Percentiles rank a stretch among this genome's conserved stretches.
Conservation (phyloP, 2,888 invertebrate genomes). For the Drepana falcataria region DNA sequence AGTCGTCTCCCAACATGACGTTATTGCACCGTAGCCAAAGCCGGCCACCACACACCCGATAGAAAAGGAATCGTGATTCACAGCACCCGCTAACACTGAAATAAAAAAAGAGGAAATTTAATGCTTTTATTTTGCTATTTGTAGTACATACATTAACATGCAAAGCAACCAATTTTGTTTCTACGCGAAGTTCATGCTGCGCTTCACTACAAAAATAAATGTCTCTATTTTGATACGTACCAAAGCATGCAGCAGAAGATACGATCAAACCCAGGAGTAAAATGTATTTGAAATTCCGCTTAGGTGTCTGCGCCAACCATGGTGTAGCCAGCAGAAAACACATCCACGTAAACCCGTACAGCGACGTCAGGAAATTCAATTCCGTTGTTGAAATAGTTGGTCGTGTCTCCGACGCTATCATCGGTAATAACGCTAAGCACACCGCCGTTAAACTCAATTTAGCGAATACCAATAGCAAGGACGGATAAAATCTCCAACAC, state of each 20-base stretch:
- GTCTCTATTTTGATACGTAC: slow-evolving; percentile 35
- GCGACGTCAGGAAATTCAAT: slow-evolving; percentile 60
- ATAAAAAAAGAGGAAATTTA: slow-evolving; percentile 9
- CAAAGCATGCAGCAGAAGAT: slow-evolving; percentile 55
- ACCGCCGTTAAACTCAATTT: slow-evolving; percentile 57
- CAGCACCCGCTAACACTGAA: slow-evolving; percentile 58
- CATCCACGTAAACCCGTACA: slow-evolving; percentile 70
- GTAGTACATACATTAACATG: too few species aligned
- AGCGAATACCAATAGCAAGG: slow-evolving; percentile 54
- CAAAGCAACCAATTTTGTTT: not conserved
- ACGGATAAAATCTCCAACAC: slow-evolving; percentile 70
- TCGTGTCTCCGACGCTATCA: slow-evolving; percentile 54
- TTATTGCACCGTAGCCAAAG: slow-evolving; percentile 68
- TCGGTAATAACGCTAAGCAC: slow-evolving; percentile 50
- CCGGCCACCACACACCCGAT: slow-evolving; percentile 73
- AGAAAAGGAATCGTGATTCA: slow-evolving; percentile 64
- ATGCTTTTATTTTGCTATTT: too few species aligned
- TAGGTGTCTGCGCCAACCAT: slow-evolving; percentile 64
- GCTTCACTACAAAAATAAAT: not conserved
- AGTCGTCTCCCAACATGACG: slow-evolving; percentile 66
- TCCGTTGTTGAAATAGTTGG: slow-evolving; percentile 58
- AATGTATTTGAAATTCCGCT: slow-evolving; percentile 66
- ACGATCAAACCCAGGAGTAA: slow-evolving; percentile 48
- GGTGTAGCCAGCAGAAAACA: slow-evolving; percentile 65
- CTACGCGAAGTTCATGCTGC: not conserved